These are phyloP conservation scores for Coptodon rendalli DNA, from an alignment of 2,113 vertebrate genomes.

Conservation along the genomic window DNA sequence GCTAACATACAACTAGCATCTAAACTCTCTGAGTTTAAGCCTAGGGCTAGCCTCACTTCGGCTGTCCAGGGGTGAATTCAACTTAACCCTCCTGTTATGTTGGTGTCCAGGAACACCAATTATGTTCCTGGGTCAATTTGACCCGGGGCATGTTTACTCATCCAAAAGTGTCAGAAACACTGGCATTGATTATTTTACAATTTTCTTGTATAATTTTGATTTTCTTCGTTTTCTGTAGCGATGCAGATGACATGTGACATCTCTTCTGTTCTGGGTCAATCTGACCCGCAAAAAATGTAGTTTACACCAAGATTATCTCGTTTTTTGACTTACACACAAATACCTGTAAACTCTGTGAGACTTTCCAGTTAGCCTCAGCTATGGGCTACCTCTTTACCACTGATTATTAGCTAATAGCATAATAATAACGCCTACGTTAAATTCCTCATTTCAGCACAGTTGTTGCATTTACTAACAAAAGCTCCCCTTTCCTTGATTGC, in stretches of 20 bases:
- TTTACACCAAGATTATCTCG: neutral
- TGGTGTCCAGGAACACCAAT: neutral
- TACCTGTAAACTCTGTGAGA: neutral
- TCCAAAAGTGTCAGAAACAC: neutral
- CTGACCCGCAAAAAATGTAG: neutral
- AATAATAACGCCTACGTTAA: neutral
- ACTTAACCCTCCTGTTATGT: neutral
- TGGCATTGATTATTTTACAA: neutral
- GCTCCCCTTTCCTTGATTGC: neutral
- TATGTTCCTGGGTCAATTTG: neutral
- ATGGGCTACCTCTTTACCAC: neutral
- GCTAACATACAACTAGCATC: neutral
- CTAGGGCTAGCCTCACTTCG: neutral
- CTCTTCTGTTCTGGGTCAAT: neutral
- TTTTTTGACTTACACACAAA: neutral
- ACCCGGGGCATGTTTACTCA: neutral
- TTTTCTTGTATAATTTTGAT: neutral
- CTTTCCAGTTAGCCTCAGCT: neutral
- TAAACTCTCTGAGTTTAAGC: neutral
- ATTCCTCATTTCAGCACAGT: neutral
- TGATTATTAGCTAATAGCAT: neutral
- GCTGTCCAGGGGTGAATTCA: neutral
- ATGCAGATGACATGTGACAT: neutral
- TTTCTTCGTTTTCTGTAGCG: neutral
- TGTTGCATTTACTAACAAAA: neutral